A percentile compares a stretch with the other conserved stretches of the same genome.
Evolutionary conservation across 1,140 invertebrate genomes (phyloP).

Genomic region (Cherax destructor): DNA sequence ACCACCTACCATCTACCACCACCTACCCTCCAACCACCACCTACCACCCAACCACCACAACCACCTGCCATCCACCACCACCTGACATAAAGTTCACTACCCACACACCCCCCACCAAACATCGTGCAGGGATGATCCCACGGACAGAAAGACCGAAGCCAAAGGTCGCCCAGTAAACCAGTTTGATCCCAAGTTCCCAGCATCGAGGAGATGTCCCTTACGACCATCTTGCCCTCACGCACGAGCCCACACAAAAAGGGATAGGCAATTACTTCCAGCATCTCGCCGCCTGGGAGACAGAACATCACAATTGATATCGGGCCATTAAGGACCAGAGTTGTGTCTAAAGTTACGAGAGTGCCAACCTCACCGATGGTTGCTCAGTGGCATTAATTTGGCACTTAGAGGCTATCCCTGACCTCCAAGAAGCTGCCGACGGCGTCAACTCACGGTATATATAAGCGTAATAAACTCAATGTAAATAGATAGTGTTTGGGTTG

Average conservation of each 20-base stretch:
- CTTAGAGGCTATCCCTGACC: constrained; percentile 35
- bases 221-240: constrained; percentile 32
- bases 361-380: constrained; percentile 9
- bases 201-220: neutral
- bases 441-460: constrained; percentile 25
- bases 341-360: constrained; percentile 31
- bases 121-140: neutral
- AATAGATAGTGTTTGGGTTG: neutral
- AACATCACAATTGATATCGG: constrained; percentile 57
- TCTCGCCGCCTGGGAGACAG: constrained; percentile 45
- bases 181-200: neutral
- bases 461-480: neutral
- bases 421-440: constrained; percentile 34
- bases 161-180: neutral
- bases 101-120: constrained; percentile 9
- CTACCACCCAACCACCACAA: too few relatives aligned
- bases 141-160: neutral
- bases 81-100: constrained; percentile 18
- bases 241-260: constrained; percentile 31
- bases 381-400: constrained; percentile 34
- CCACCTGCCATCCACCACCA: constrained; percentile 2
- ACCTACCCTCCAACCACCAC: too few relatives aligned
- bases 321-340: constrained; percentile 51
- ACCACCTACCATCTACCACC: too few relatives aligned
- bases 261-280: constrained; percentile 44